Percentiles rank a stretch among this genome's conserved stretches.
phyloP scores from a whole-genome alignment of 2,113 vertebrate genomes.

The Percina caprodes region DNA sequence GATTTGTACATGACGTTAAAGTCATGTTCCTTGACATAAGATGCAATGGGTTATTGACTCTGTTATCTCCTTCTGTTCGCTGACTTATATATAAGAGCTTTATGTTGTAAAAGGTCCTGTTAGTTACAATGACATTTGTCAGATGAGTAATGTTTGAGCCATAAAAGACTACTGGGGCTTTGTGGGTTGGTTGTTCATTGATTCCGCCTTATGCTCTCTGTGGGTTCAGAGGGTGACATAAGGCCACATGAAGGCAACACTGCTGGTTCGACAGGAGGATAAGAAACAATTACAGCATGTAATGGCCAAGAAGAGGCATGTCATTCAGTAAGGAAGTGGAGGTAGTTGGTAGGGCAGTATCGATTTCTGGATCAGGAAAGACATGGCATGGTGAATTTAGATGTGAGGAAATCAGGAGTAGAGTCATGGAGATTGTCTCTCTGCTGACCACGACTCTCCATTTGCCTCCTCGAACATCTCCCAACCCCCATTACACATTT shows the following conservation, averaged over 20 bases:
- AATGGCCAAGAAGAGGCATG: constrained; percentile 72
- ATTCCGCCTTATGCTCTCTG: constrained; percentile 41
- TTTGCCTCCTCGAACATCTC: constrained; percentile 10
- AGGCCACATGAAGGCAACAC: constrained; percentile 31
- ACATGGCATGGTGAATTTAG: constrained; percentile 54
- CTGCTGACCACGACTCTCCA: constrained; percentile 38
- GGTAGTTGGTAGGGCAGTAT: constrained; percentile 53
- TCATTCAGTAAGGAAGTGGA: constrained; percentile 48
- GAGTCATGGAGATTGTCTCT: constrained; percentile 65
- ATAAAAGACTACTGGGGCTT: constrained; percentile 38
- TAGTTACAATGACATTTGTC: constrained; percentile 1
- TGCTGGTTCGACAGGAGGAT: constrained; percentile 34
- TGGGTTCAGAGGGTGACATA: constrained; percentile 49
- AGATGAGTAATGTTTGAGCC: constrained; percentile 38
- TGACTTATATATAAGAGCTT: constrained; percentile 28
- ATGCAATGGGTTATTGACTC: constrained; percentile 18
- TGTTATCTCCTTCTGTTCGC: background rate
- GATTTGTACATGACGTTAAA: constrained; percentile 7
- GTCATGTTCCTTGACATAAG: constrained; percentile 10
- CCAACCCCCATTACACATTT: background rate
- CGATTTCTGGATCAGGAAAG: constrained; percentile 66
- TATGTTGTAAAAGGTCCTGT: constrained; percentile 26
- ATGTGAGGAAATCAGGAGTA: constrained; percentile 58
- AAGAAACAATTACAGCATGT: constrained; percentile 78
- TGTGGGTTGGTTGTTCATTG: constrained; percentile 43